A percentile compares a stretch with the other conserved stretches of the same genome.
These are phyloP conservation scores for Ptychobarbus kaznakovi DNA, from an alignment of 2,797 vertebrate genomes.

Conservation along the genomic window DNA sequence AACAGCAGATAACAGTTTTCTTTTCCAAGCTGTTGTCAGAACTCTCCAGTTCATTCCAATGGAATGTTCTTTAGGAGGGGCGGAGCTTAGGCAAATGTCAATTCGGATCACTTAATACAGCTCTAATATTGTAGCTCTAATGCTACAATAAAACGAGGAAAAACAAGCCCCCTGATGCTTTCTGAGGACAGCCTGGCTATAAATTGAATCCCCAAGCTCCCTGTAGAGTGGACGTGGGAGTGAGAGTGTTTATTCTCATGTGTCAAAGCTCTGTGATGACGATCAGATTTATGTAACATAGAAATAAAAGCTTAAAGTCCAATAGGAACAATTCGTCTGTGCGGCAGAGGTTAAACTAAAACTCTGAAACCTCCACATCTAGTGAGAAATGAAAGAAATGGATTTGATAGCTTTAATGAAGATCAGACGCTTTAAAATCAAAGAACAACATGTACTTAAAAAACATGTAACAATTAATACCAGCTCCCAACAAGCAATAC, in stretches of 20 bases:
- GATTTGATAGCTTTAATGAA: neutral
- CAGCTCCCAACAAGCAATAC: neutral
- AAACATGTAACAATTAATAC: neutral
- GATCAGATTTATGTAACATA: constrained; percentile 63
- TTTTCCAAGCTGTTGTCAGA: neutral
- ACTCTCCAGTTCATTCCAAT: neutral
- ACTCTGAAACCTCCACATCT: constrained; percentile 27
- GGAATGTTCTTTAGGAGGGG: neutral
- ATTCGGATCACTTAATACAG: neutral
- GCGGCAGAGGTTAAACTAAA: constrained; percentile 60
- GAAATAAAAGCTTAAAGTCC: constrained; percentile 55
- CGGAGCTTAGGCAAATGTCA: neutral
- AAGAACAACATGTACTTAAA: neutral
- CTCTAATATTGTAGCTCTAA: neutral
- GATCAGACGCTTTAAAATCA: neutral
- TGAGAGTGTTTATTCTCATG: constrained; percentile 33
- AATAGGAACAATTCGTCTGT: constrained; percentile 47
- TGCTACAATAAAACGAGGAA: neutral
- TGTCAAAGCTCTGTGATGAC: constrained; percentile 14
- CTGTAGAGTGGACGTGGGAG: neutral
- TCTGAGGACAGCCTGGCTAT: constrained; percentile 4
- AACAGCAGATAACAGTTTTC: neutral
- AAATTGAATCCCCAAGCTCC: constrained; percentile 23
- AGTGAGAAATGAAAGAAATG: constrained; percentile 18
- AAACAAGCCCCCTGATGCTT: neutral